Conservation (phyloP, 2,113 vertebrate genomes). For the Micronycteris hirsuta region DNA sequence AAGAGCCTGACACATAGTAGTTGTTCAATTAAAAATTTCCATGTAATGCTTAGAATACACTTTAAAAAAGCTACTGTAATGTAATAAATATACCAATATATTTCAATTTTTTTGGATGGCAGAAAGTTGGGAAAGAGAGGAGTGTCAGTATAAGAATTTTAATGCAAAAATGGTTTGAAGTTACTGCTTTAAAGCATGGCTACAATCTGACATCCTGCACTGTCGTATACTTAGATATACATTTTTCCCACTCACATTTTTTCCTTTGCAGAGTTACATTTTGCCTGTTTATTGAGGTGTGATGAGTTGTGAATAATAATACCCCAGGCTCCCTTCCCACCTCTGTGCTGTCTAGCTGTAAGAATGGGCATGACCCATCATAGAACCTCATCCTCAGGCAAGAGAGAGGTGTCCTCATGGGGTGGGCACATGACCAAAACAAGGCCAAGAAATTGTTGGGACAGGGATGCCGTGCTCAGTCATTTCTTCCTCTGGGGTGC, state of each 20-base stretch:
- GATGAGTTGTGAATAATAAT: background rate
- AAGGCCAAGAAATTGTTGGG: background rate
- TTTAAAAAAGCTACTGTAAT: background rate
- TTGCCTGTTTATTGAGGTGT: background rate
- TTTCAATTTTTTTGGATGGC: background rate
- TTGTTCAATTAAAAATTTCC: background rate
- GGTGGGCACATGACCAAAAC: background rate
- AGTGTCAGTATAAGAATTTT: background rate
- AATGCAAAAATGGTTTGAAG: background rate
- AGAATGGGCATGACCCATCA: background rate
- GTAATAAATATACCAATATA: background rate
- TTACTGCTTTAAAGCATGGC: background rate
- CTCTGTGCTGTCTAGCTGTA: background rate
- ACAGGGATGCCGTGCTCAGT: background rate
- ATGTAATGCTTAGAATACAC: background rate
- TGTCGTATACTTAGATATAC: background rate
- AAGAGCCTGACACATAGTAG: background rate
- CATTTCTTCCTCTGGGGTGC: background rate
- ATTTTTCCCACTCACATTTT: background rate
- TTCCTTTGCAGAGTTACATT: background rate
- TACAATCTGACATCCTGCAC: background rate
- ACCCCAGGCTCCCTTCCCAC: background rate
- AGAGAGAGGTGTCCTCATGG: background rate
- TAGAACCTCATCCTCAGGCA: background rate
- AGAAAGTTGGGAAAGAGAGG: background rate